These are phyloP conservation scores for Dipodomys merriami DNA, from an alignment of 2,113 vertebrate genomes.

Conservation along the genomic window DNA sequence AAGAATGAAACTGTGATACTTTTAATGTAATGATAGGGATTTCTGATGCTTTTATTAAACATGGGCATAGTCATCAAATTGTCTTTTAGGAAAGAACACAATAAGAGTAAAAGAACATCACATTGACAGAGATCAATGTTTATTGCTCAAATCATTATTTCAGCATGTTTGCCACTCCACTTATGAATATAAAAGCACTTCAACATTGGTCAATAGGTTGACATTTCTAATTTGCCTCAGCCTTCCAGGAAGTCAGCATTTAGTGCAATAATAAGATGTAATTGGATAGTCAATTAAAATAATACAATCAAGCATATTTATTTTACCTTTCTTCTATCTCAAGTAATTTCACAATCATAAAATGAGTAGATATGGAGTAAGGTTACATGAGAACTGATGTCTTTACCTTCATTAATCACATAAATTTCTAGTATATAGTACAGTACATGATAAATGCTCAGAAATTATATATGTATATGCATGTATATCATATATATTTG, in stretches of 20 bases:
- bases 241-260: background rate
- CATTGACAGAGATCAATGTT: background rate
- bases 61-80: background rate
- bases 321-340: background rate
- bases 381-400: background rate
- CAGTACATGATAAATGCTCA: background rate
- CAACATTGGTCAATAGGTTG: background rate
- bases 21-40: slow-evolving; percentile 34
- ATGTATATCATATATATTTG: no score
- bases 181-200: slow-evolving; percentile 30
- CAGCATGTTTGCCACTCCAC: background rate
- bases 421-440: background rate
- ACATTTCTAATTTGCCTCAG: background rate
- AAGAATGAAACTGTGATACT: background rate
- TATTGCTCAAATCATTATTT: slow-evolving; percentile 20
- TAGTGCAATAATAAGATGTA: background rate
- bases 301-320: background rate
- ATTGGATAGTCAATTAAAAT: background rate
- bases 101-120: background rate
- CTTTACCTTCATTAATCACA: slow-evolving; percentile 30
- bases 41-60: slow-evolving; percentile 12
- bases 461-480: background rate
- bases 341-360: background rate
- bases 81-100: slow-evolving; percentile 14
- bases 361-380: background rate